Percentiles rank a stretch among this genome's conserved stretches.
Conservation (phyloP, 2,113 vertebrate species). For the Corvus cornix region DNA sequence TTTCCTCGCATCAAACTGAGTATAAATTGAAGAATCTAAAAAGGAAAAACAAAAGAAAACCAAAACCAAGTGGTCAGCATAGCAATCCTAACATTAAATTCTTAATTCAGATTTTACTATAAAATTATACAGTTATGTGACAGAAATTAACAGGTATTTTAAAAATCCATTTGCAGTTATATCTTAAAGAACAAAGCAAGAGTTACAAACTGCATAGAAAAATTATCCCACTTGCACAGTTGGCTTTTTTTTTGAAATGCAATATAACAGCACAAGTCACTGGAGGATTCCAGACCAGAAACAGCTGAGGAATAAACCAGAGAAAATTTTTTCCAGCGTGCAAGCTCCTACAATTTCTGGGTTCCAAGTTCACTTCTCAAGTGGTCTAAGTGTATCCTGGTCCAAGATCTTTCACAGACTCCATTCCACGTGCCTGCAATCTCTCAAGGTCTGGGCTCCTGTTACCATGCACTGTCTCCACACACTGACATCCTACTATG, state of each 20-base stretch:
- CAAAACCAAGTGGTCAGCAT: neutral
- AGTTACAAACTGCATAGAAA: neutral
- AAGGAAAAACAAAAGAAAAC: constrained; percentile 4
- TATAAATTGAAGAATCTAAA: constrained; percentile 74
- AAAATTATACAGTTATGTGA: neutral
- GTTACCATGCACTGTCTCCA: constrained; percentile 5
- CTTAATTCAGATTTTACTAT: neutral
- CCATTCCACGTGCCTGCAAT: neutral
- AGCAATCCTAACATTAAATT: neutral
- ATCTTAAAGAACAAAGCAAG: neutral
- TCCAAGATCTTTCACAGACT: neutral
- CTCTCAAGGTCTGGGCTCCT: neutral
- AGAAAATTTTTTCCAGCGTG: neutral
- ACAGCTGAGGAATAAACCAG: constrained; percentile 26
- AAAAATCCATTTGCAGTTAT: neutral
- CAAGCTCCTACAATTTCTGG: neutral
- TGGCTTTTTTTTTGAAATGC: neutral
- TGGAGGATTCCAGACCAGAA: constrained; percentile 36
- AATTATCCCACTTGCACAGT: neutral
- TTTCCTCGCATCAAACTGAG: constrained; percentile 66
- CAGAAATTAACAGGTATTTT: neutral
- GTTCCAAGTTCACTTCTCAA: neutral
- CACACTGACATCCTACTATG: neutral
- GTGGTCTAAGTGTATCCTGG: neutral
- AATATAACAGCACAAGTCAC: neutral